Conservation (phyloP, 2,797 vertebrate genomes). For the Sparus aurata region DNA sequence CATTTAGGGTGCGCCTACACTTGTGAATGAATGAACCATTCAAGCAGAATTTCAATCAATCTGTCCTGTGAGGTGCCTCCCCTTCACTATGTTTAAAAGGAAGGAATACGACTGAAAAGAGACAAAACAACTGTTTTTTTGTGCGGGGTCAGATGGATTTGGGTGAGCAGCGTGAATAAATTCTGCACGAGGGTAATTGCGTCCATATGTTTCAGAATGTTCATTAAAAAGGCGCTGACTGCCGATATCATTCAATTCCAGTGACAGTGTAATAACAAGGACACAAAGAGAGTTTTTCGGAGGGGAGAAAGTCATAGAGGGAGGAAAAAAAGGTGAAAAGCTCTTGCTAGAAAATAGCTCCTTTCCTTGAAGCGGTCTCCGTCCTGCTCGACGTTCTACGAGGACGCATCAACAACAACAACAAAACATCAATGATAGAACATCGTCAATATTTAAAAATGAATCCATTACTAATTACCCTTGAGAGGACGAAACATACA, state of each 20-base stretch:
- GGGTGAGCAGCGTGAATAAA: constrained; percentile 8
- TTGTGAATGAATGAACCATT: not conserved
- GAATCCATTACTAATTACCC: constrained; percentile 43
- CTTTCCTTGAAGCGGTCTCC: constrained; percentile 22
- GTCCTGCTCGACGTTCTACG: not conserved
- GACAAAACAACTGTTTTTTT: not conserved
- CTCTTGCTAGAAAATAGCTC: not conserved
- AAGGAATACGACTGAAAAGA: not conserved
- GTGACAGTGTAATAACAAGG: constrained; percentile 10
- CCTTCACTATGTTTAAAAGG: not conserved
- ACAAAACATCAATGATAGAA: constrained; percentile 47
- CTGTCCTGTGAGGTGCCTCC: not conserved
- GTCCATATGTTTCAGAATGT: constrained; percentile 15
- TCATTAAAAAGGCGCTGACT: constrained; percentile 37
- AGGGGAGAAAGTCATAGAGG: not conserved
- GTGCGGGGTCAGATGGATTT: constrained; percentile 1
- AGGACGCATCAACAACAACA: constrained; percentile 42
- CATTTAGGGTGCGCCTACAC: not conserved
- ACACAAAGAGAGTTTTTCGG: not conserved
- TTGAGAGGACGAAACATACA: constrained; percentile 19
- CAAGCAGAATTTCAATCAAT: too few species aligned
- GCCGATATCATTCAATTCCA: not conserved
- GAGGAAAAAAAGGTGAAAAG: not conserved
- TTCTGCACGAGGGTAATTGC: constrained; percentile 12
- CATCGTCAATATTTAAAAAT: constrained; percentile 59